Evolutionary conservation across 2,113 vertebrate species (phyloP), one percentile per base, ranked within the genome.

Genomic region (Caloenas nicobarica): DNA sequence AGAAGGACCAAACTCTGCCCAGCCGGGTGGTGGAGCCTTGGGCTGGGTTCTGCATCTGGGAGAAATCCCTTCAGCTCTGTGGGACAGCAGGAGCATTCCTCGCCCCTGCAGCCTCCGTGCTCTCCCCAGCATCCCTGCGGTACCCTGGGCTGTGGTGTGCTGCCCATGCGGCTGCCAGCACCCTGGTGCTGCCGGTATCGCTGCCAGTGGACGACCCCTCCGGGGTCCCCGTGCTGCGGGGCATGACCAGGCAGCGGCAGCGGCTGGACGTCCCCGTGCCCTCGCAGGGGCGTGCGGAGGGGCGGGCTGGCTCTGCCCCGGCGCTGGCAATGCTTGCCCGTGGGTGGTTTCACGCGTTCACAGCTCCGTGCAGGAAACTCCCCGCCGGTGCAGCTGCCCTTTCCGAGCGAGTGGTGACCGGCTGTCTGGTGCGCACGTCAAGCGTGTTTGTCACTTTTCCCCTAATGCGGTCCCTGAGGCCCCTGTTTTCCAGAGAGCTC

Each of bases 21-120:
- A 10, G 22, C 13, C 0, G 3, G n/a, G 13, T n/a, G 61, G 60
- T 13, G 11, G 26, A 66, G 4, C 13, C 9, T 11, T 2, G 7
- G n/a, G 25, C 40, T 33, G 25, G 21, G n/a, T 29, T 17, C 31
- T 91, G 36, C 15, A 2, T 33, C 42, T 7, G 2, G 38, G 38
- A 25, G 23, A 57, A 14, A 56, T 19, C 4, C 17, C 62, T 46
- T 11, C 29, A 25, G 22, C n/a, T 61, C 31, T 18, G 19, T 19
- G 17, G 31, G 38, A 4, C 1, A 5, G 33, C 1, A 11, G 42
- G 36, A 80, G 19, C 19, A 31, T 23, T 61, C 23, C 15, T 1
- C 0, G 0, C 18, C 44, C 17, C 19, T 6, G 8, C 16, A 8
- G 11, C 36, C 7, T 14, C 50, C 4, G 1, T 1, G 13, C 6